These are phyloP conservation scores for Apteryx mantelli DNA, from an alignment of 2,113 vertebrate species.

Conservation along the genomic window DNA sequence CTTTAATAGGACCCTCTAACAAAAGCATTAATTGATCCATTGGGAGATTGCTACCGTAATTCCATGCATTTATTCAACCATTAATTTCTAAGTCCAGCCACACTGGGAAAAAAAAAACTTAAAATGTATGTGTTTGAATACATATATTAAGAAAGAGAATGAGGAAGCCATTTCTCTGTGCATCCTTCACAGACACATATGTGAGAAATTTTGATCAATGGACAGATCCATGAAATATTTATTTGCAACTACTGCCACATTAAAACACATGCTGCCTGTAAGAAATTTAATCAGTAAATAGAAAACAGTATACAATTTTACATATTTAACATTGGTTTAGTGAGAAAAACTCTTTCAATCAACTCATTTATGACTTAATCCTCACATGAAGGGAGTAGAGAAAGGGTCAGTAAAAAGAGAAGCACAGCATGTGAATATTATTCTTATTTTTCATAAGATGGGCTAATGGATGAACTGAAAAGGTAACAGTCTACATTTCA, in stretches of 20 bases:
- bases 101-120: background rate
- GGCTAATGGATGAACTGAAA: background rate
- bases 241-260: background rate
- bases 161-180: background rate
- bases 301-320: background rate
- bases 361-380: background rate
- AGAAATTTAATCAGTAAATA: background rate
- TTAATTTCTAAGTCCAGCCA: background rate
- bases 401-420: background rate
- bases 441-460: background rate
- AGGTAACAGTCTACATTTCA: background rate
- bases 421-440: background rate
- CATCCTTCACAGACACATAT: background rate
- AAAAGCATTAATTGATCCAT: slow-evolving; percentile 41
- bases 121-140: rapidly evolving
- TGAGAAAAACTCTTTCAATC: background rate
- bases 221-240: background rate
- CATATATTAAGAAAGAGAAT: background rate
- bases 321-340: background rate
- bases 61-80: background rate
- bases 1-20: slow-evolving; percentile 1
- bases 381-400: background rate
- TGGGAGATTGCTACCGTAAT: background rate
- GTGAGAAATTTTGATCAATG: background rate
- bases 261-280: background rate